Evolutionary conservation across 2,888 invertebrate genomes (phyloP).

Genomic region (Polyommatus iphigenia): DNA sequence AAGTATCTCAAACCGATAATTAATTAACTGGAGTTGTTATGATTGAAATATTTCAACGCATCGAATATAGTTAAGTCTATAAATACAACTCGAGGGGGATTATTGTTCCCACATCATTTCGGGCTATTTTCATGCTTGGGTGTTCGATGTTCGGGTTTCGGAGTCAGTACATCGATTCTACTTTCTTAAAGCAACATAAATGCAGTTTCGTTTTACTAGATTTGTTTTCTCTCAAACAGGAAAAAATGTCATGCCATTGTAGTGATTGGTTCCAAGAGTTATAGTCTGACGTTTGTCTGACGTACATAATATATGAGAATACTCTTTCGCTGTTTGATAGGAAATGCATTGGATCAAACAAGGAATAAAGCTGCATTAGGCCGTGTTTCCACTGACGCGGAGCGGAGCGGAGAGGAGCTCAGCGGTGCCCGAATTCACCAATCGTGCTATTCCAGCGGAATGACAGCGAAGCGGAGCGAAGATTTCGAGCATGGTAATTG

Average conservation of each 20-base stretch:
- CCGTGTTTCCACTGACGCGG: no score
- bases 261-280: no score
- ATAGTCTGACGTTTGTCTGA: no score
- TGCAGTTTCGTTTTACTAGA: background rate
- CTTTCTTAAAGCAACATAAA: background rate
- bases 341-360: no score
- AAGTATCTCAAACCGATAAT: slow-evolving; percentile 48
- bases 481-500: no score
- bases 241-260: background rate
- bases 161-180: background rate
- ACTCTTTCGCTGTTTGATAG: no score
- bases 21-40: slow-evolving; percentile 57
- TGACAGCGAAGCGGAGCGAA: no score
- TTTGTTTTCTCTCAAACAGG: background rate
- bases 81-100: slow-evolving; percentile 44
- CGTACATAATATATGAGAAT: no score
- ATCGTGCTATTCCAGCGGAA: no score
- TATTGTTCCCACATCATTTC: slow-evolving; percentile 39
- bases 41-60: slow-evolving; percentile 59
- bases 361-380: no score
- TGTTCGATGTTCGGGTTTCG: background rate
- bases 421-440: no score
- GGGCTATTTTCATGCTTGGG: slow-evolving; percentile 32
- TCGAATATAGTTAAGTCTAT: slow-evolving; percentile 41
- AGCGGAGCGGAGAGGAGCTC: no score